Evolutionary conservation across 2,113 vertebrate species (phyloP), one percentile per base, ranked within the genome.

Genomic region (Leptocoma aspasia): DNA sequence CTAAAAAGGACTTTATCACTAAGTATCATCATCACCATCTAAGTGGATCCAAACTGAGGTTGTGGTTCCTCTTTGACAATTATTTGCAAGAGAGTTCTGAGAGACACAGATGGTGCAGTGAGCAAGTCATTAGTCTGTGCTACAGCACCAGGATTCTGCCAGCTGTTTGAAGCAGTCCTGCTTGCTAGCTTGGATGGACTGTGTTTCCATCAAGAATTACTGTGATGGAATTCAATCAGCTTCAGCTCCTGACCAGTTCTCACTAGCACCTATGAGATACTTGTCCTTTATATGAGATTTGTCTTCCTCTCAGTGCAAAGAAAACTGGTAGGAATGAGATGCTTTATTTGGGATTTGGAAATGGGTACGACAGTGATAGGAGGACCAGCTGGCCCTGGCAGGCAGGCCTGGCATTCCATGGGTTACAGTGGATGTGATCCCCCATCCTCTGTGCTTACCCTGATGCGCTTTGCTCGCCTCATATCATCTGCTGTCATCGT

Each of bases 391-490:
- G 64, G 54, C 42, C 56, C 70, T 57, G 39, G 47, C 68, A 79
- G 75, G 86, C 56, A 92, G 65, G 45, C 39, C 47, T 30, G 12
- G 47, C 57, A 11, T 19, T 42, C 65, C 42, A 44, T 11, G 27
- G 42, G 5, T 35, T 59, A 52, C 53, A 50, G 33, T 15, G 44
- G 35, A 15, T 5, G 2, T 1, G 31, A 49, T 26, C 6, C 5
- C 1, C 61, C 6, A 2, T 23, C 70, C 75, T 61, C 89, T 64
- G n/a, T 9, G 89, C 98, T 98, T 98, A 99, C 99, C 98, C 99
- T 98, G 94, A 99, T 99, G 53, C 99, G 98, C 89, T 99, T 99
- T 35, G 99, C 99, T 45, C 99, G 97, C 26, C 99, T 98, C 98
- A 99, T 98, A 88, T 99, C 99, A 69, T 99, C 99, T 1, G 98